A percentile compares a stretch with the other conserved stretches of the same genome.
These are phyloP conservation scores for Cyprinus carpio DNA, from an alignment of 2,113 vertebrate genomes.

Conservation along the genomic window DNA sequence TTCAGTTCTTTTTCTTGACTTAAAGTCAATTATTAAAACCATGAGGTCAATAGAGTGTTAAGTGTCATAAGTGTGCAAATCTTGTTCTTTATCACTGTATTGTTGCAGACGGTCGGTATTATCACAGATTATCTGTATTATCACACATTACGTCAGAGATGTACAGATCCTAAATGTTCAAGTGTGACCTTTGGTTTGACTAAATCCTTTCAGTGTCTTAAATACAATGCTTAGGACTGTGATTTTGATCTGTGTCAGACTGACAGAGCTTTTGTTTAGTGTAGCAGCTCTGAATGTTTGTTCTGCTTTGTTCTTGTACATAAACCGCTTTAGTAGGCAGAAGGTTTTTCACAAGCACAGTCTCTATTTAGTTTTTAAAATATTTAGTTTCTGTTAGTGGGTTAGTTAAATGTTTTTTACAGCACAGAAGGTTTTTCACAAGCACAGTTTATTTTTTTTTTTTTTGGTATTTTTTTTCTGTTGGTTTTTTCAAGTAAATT, in stretches of 20 bases:
- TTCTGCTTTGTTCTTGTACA: not conserved
- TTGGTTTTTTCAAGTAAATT: no score
- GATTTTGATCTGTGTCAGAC: not conserved
- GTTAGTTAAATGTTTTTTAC: no score
- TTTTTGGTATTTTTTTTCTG: no score
- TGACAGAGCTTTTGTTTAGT: not conserved
- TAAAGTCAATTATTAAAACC: not conserved
- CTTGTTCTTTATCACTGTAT: not conserved
- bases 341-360: not conserved
- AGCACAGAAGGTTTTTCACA: no score
- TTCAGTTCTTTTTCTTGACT: not conserved
- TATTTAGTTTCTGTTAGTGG: not conserved
- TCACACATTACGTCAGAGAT: not conserved
- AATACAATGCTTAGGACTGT: not conserved
- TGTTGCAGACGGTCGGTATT: not conserved
- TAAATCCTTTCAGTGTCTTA: not conserved
- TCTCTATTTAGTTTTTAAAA: no score
- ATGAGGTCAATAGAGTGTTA: not conserved
- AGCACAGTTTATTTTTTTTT: no score
- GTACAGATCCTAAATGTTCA: not conserved
- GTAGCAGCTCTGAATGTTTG: not conserved
- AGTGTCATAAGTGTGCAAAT: not conserved
- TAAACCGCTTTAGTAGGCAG: not conserved
- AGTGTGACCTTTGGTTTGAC: constrained; percentile 1
- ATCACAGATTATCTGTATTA: not conserved